A percentile compares a stretch with the other conserved stretches of the same genome.
phyloP scores from a whole-genome alignment of 2,797 vertebrate genomes.

The Gouania willdenowi region DNA sequence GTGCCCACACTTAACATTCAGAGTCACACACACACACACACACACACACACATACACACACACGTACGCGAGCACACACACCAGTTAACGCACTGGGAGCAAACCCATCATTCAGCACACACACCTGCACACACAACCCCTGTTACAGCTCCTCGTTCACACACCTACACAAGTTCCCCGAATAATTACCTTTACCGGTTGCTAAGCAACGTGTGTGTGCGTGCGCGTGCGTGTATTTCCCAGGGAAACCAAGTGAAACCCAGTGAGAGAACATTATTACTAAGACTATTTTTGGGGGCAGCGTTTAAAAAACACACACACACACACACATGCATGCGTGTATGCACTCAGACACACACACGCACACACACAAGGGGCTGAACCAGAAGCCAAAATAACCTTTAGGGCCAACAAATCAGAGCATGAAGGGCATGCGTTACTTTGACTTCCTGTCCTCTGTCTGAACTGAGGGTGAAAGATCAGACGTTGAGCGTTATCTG shows the following conservation, averaged over 20 bases:
- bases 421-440: conserved; percentile 1
- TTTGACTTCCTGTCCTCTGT: conserved; percentile 10
- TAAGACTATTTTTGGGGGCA: conserved; percentile 7
- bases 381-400: conserved; percentile 14
- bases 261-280: conserved; percentile 22
- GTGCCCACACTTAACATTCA: conserved; percentile 26
- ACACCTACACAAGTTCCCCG: conserved; percentile 52
- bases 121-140: conserved; percentile 25
- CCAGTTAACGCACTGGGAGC: neutral
- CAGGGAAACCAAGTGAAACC: conserved; percentile 33
- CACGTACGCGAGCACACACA: neutral
- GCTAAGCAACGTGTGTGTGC: conserved; percentile 59
- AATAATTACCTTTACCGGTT: conserved; percentile 60
- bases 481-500: neutral
- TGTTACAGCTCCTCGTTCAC: conserved; percentile 18
- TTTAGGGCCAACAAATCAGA: conserved; percentile 7
- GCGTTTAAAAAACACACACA: conserved; percentile 5
- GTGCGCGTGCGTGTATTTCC: conserved; percentile 19
- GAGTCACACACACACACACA: neutral
- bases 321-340: conserved; percentile 6
- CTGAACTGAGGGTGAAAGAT: conserved; percentile 6
- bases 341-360: conserved; percentile 7
- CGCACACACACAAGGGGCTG: conserved; percentile 2
- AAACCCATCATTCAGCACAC: conserved; percentile 22
- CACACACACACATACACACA: neutral